Evolutionary conservation across 2,113 vertebrate species (phyloP).

Genomic region (Odocoileus hemionus): DNA sequence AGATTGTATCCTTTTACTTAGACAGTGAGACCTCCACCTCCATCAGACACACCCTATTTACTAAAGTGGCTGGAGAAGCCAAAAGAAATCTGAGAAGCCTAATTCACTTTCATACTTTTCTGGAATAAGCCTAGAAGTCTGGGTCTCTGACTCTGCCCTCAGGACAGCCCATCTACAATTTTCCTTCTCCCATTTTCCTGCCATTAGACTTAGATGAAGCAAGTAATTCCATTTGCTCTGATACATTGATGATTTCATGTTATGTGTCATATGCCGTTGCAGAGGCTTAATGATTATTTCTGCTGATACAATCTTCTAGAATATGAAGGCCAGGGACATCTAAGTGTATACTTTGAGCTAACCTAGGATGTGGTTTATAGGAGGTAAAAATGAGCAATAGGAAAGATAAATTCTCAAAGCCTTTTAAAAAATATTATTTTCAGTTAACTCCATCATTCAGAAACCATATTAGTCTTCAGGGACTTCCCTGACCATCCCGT

Average conservation of each 20-base stretch:
- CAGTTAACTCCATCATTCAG: neutral
- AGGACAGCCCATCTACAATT: neutral
- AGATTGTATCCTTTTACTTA: neutral
- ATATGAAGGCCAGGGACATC: neutral
- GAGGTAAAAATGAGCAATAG: neutral
- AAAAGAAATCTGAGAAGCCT: neutral
- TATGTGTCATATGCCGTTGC: constrained; percentile 18
- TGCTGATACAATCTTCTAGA: constrained; percentile 51
- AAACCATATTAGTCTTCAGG: neutral
- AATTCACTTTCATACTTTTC: neutral
- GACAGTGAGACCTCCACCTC: neutral
- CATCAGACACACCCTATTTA: neutral
- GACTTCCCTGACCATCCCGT: neutral
- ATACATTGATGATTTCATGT: constrained; percentile 53
- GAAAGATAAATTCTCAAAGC: neutral
- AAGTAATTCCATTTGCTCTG: constrained; percentile 49
- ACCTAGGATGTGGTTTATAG: neutral
- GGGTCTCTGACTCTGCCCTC: neutral
- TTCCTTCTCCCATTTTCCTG: constrained; percentile 29
- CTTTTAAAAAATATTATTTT: neutral
- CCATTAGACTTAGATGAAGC: constrained; percentile 14
- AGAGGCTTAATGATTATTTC: neutral
- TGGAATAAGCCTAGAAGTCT: neutral
- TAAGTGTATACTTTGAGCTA: neutral
- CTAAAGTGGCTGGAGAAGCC: neutral